phyloP scores from a whole-genome alignment of 2,888 invertebrate genomes.

The Drosophila subsilvestris region DNA sequence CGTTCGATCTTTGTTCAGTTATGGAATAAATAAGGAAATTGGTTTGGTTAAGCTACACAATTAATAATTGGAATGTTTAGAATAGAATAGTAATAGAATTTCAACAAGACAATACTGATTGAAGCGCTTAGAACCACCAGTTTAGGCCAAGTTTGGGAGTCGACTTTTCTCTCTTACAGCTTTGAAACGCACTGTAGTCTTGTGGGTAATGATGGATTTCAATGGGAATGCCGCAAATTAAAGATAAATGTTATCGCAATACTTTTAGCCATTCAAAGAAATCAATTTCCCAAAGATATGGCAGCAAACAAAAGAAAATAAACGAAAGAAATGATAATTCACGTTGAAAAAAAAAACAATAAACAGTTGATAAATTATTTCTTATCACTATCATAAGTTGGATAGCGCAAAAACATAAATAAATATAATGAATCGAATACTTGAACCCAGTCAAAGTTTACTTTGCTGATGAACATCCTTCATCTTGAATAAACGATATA shows the following conservation, averaged over 20 bases:
- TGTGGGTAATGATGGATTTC: constrained; percentile 29
- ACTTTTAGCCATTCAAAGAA: constrained; percentile 3
- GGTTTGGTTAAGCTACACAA: constrained; percentile 1
- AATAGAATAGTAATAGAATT: neutral
- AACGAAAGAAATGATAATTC: constrained; percentile 20
- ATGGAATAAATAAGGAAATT: constrained; percentile 2
- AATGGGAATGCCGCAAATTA: constrained; percentile 31
- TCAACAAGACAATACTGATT: too few species aligned
- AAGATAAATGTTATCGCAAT: constrained; percentile 25
- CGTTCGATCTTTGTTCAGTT: neutral
- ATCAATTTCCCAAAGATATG: constrained; percentile 15
- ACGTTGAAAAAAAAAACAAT: constrained; percentile 17
- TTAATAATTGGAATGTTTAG: neutral
- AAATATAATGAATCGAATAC: neutral
- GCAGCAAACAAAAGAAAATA: constrained; percentile 10
- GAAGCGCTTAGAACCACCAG: too few species aligned
- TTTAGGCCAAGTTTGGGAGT: too few species aligned
- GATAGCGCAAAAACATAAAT: constrained; percentile 6
- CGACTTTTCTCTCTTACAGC: neutral
- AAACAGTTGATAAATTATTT: constrained; percentile 41
- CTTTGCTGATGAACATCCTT: too few species aligned
- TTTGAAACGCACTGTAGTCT: constrained; percentile 11
- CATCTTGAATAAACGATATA: neutral
- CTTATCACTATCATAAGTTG: neutral
- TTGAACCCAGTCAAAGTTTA: neutral